Evolutionary conservation across 2,113 vertebrate genomes (phyloP).

Genomic region (Pongo abelii): DNA sequence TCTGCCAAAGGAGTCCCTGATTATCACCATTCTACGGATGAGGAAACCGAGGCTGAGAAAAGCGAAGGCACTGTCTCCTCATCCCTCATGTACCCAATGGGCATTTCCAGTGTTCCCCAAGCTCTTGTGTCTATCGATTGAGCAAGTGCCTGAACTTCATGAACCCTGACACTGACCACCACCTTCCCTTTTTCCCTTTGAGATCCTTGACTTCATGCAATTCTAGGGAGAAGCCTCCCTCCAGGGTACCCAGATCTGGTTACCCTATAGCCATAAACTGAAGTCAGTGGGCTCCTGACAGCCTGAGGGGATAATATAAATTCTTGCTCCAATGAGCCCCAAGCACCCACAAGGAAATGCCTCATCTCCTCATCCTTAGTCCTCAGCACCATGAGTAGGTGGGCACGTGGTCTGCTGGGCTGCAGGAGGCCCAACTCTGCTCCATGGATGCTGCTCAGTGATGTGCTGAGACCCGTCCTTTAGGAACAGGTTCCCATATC

Average conservation of each 20-base stretch:
- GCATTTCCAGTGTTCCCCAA: background rate
- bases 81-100: fast-evolving
- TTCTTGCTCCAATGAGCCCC: background rate
- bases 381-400: fast-evolving
- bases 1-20: background rate
- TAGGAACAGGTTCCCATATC: too few species aligned
- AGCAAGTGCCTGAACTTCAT: background rate
- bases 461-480: background rate
- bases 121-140: fast-evolving
- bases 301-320: background rate
- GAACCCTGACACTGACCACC: background rate
- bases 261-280: too few species aligned
- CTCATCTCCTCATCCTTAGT: background rate
- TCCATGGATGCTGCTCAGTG: background rate
- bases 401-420: fast-evolving
- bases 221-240: fast-evolving
- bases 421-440: too few species aligned
- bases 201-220: background rate
- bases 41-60: background rate
- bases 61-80: background rate
- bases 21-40: background rate
- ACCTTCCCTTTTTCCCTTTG: too few species aligned
- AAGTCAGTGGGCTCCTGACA: background rate
- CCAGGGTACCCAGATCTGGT: background rate
- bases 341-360: background rate